Evolutionary conservation across 2,797 vertebrate species (phyloP), one percentile per base, ranked within the genome.

Genomic region (Dromococcyx pavoninus): DNA sequence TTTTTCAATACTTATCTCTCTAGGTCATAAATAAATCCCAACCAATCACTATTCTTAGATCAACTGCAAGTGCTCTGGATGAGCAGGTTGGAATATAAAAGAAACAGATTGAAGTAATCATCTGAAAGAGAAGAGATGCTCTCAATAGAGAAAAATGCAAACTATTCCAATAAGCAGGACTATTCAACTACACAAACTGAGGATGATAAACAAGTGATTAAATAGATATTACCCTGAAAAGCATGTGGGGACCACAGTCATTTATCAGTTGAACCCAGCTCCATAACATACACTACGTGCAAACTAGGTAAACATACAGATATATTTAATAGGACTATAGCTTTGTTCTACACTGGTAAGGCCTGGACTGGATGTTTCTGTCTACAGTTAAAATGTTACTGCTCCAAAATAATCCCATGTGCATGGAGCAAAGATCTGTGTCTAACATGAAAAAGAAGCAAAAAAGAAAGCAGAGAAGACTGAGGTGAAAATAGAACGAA

Each of bases 11-110:
- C 32, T 85, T 72, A 69, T 51, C 30, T 78, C 74, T 37, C 41
- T 78, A 91, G 70, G 80, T 88, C 87, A 86, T 13, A 13, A 90
- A 93, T 88, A 91, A 92, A 92, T 75, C 39, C 66, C 77, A 91
- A 69, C 18, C 62, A 58, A 86, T 35, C 73, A 84, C 18, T 58
- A 70, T 28, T 84, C 60, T 58, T 41, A 58, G 43, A 82, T n/a
- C 35, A 86, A 86, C 43, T 78, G 62, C 58, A 92, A 92, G 19
- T 24, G 46, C 24, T 69, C 66, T 43, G 58, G 33, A 78, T 28
- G n/a, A 87, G 67, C 12, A 79, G 33, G 61, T 84, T 11, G 73
- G 46, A 82, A 84, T 30, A 69, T 54, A 80, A 93, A 93, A 87
- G 32, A 91, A 94, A 83, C 54, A 87, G 57, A 86, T 1, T 44